Conservation (phyloP, 2,113 vertebrate genomes). For the Copsychus sechellarum region DNA sequence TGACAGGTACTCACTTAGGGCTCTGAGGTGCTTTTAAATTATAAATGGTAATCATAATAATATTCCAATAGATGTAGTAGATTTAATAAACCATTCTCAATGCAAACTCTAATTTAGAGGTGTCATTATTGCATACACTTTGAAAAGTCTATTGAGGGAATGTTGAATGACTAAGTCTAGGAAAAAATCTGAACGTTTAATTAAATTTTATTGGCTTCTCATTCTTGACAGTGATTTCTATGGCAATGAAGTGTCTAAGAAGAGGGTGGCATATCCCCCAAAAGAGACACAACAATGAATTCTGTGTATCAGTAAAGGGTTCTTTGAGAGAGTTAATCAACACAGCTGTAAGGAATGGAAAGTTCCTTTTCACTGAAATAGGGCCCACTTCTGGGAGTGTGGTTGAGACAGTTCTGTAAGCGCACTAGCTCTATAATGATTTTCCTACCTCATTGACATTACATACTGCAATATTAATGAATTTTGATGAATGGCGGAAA, state of each 20-base stretch:
- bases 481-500: not conserved
- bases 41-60: not conserved
- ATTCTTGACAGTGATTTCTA: not conserved
- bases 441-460: not conserved
- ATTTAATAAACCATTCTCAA: conserved; percentile 13
- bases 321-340: not conserved
- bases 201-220: not conserved
- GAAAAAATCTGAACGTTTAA: not conserved
- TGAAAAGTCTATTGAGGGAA: not conserved
- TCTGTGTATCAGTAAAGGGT: not conserved
- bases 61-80: not conserved
- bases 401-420: not conserved
- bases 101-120: conserved; percentile 14
- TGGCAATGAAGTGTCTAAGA: not conserved
- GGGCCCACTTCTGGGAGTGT: not conserved
- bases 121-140: not conserved
- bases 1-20: not conserved
- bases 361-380: not conserved
- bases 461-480: conserved; percentile 12
- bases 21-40: conserved; percentile 19
- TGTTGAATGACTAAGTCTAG: not conserved
- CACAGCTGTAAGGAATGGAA: not conserved
- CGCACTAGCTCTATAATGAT: not conserved
- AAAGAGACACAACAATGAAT: not conserved
- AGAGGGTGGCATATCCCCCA: not conserved